Evolutionary conservation across 2,113 vertebrate genomes (phyloP).

Genomic region (Calcarius ornatus): DNA sequence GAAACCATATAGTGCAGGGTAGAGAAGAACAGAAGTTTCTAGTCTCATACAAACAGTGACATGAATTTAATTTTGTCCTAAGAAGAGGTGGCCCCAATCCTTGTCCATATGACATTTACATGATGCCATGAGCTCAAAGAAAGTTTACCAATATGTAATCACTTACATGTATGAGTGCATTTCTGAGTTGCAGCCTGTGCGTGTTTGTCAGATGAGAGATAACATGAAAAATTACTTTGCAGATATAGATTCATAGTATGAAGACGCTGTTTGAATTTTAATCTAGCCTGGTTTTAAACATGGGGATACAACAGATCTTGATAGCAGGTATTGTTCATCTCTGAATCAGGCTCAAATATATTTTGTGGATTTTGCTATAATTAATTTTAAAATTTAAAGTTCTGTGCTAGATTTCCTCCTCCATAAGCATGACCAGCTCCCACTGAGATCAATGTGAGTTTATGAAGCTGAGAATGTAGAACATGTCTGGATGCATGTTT

Average conservation of each 20-base stretch:
- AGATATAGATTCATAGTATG: not conserved
- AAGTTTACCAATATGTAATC: not conserved
- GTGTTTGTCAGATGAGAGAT: not conserved
- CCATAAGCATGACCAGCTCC: not conserved
- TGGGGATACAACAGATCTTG: not conserved
- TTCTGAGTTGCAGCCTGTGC: not conserved
- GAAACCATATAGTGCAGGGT: not conserved
- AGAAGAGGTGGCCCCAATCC: not conserved
- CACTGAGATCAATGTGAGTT: not conserved
- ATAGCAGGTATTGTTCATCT: not conserved
- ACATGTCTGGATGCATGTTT: not conserved
- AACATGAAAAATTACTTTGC: not conserved
- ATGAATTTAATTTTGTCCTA: not conserved
- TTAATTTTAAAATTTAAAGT: not conserved
- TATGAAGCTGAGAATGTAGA: not conserved
- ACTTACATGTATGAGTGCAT: not conserved
- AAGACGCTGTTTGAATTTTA: not conserved
- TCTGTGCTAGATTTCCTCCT: not conserved
- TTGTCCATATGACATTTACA: not conserved
- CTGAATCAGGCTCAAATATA: not conserved
- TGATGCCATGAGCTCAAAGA: not conserved
- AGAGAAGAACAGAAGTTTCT: not conserved
- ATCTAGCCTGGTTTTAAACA: not conserved
- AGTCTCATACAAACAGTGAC: not conserved
- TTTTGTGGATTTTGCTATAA: not conserved